These are phyloP conservation scores for Scaptomyza graminum DNA, from an alignment of 1,140 invertebrate species.

Conservation along the genomic window DNA sequence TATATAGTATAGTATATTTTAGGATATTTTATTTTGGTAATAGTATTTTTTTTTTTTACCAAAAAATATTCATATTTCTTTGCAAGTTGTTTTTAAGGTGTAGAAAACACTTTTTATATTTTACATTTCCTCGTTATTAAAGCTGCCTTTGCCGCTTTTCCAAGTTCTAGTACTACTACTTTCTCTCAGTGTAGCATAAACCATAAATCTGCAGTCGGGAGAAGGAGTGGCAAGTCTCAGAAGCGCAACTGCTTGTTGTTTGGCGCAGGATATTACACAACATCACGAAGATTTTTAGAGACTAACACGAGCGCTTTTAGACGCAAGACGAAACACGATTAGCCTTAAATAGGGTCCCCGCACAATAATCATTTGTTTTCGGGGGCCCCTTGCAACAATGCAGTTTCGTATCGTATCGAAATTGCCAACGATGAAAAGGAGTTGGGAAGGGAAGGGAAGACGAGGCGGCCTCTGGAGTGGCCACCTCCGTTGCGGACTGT, in stretches of 20 bases:
- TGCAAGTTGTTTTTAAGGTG: too few relatives aligned
- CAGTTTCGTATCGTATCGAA: conserved; percentile 31
- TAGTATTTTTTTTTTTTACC: too few relatives aligned
- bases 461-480: conserved; percentile 12
- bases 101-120: too few relatives aligned
- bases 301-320: conserved; percentile 29
- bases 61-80: too few relatives aligned
- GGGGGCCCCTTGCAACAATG: conserved; percentile 60
- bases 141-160: too few relatives aligned
- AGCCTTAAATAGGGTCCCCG: conserved; percentile 62
- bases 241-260: conserved; percentile 14
- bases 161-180: background rate
- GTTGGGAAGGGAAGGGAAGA: background rate
- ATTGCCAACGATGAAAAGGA: too few relatives aligned
- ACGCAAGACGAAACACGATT: conserved; percentile 59
- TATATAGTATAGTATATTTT: too few relatives aligned
- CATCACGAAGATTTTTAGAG: conserved; percentile 40
- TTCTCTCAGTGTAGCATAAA: background rate
- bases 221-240: conserved; percentile 3
- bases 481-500: conserved; percentile 41
- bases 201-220: conserved; percentile 16
- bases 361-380: conserved; percentile 78
- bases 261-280: conserved; percentile 25
- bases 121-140: too few relatives aligned
- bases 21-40: too few relatives aligned